These are phyloP conservation scores for Trichogramma pretiosum DNA, from an alignment of 1,140 invertebrate species.

Conservation along the genomic window DNA sequence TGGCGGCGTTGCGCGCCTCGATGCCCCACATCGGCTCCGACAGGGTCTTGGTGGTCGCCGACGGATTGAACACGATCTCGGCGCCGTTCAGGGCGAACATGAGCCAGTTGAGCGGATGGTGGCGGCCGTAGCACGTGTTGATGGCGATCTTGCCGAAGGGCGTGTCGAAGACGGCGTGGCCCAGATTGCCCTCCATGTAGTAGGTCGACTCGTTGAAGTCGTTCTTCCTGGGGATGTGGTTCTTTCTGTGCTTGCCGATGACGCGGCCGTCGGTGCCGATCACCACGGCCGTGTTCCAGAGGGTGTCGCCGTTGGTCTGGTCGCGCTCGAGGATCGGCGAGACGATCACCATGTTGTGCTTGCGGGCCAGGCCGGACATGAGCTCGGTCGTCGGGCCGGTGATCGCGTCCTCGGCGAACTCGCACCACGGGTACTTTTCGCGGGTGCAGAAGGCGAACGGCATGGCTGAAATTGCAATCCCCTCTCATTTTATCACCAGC, in stretches of 20 bases:
- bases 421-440: constrained; percentile 93
- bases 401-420: constrained; percentile 90
- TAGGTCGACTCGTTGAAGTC: constrained; percentile 99
- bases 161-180: constrained; percentile 89
- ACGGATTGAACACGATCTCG: constrained; percentile 98
- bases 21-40: constrained; percentile 95
- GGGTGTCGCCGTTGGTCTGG: constrained; percentile 69
- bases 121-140: constrained; percentile 96
- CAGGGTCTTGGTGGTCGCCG: constrained; percentile 70
- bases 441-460: constrained; percentile 98
- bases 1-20: constrained; percentile 93
- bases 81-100: constrained; percentile 95
- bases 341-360: constrained; percentile 91
- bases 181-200: constrained; percentile 92
- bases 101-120: constrained; percentile 97
- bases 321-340: constrained; percentile 94
- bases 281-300: constrained; percentile 97
- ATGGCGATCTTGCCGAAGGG: constrained; percentile 82
- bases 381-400: constrained; percentile 80
- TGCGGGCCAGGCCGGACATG: constrained; percentile 68
- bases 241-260: constrained; percentile 93
- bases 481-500: too few relatives aligned
- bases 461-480: too few relatives aligned
- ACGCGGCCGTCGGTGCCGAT: constrained; percentile 81
- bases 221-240: constrained; percentile 94